These are phyloP conservation scores for Montipora cactus DNA, from an alignment of 64 coral and sea anemone genomes.

Conservation along the genomic window DNA sequence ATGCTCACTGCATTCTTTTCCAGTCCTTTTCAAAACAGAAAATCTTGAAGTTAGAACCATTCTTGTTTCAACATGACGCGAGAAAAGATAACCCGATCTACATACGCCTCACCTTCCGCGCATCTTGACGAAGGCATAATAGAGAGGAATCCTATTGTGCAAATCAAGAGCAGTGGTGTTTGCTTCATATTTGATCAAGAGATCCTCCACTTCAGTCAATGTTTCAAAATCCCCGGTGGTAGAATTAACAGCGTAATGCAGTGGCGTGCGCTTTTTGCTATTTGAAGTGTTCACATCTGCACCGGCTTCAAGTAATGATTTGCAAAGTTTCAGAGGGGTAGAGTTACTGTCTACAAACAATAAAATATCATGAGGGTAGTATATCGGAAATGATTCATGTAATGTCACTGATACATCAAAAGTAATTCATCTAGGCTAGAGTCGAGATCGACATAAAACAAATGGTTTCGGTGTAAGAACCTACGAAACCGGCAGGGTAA, in stretches of 20 bases:
- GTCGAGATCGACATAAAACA: too few relatives aligned
- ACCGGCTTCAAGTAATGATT: conserved; percentile 72
- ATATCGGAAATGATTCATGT: neutral
- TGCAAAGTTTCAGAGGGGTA: conserved; percentile 67
- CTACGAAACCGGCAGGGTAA: too few relatives aligned
- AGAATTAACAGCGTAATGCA: conserved; percentile 81
- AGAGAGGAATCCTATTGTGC: conserved; percentile 71
- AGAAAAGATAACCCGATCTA: neutral
- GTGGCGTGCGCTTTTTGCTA: conserved; percentile 54
- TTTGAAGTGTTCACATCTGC: conserved; percentile 77
- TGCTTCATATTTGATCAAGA: conserved; percentile 79
- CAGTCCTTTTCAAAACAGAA: too few relatives aligned
- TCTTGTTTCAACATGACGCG: too few relatives aligned
- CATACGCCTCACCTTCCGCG: conserved; percentile 1
- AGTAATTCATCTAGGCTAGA: too few relatives aligned
- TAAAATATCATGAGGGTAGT: neutral
- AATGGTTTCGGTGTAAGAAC: too few relatives aligned
- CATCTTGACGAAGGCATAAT: conserved; percentile 94
- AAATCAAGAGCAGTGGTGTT: conserved; percentile 55
- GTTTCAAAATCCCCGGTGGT: conserved; percentile 90
- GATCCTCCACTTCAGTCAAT: conserved; percentile 78
- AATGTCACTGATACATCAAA: too few relatives aligned
- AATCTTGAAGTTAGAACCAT: too few relatives aligned
- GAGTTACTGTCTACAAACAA: conserved; percentile 66
- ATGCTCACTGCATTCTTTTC: too few relatives aligned